A percentile compares a stretch with the other conserved stretches of the same genome.
Conservation (phyloP, 2,888 invertebrate species). For the Ellobium chinense region DNA sequence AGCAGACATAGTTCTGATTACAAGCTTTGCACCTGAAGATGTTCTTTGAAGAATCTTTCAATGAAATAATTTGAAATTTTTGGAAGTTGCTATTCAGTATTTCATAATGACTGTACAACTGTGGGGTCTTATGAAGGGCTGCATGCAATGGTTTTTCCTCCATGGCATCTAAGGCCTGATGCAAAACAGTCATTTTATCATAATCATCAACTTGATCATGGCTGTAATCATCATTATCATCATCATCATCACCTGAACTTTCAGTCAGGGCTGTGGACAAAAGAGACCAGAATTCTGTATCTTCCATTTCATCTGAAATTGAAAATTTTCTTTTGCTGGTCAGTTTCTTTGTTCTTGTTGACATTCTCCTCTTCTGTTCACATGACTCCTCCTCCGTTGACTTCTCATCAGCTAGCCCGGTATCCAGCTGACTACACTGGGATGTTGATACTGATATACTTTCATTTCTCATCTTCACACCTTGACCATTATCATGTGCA, state of each 20-base stretch:
- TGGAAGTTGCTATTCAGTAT: not conserved
- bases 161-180: not conserved
- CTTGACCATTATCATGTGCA: too few relatives aligned
- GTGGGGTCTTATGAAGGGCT: not conserved
- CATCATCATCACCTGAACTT: not conserved
- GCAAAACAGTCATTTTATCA: not conserved
- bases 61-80: conserved; percentile 10
- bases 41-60: not conserved
- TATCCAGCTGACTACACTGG: too few relatives aligned
- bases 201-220: not conserved
- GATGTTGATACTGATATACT: too few relatives aligned
- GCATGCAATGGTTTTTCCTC: not conserved
- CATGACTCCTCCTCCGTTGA: too few relatives aligned
- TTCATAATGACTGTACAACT: not conserved
- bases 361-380: too few relatives aligned
- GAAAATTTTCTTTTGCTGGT: too few relatives aligned
- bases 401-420: too few relatives aligned
- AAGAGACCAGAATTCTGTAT: not conserved
- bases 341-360: too few relatives aligned
- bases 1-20: conserved; percentile 11
- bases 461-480: too few relatives aligned
- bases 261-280: not conserved
- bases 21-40: conserved; percentile 9
- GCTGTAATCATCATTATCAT: not conserved
- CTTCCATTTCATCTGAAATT: too few relatives aligned